A percentile compares a stretch with the other conserved stretches of the same genome.
Evolutionary conservation across 1,140 invertebrate species (phyloP).

Genomic region (Neuroterus valhalla): DNA sequence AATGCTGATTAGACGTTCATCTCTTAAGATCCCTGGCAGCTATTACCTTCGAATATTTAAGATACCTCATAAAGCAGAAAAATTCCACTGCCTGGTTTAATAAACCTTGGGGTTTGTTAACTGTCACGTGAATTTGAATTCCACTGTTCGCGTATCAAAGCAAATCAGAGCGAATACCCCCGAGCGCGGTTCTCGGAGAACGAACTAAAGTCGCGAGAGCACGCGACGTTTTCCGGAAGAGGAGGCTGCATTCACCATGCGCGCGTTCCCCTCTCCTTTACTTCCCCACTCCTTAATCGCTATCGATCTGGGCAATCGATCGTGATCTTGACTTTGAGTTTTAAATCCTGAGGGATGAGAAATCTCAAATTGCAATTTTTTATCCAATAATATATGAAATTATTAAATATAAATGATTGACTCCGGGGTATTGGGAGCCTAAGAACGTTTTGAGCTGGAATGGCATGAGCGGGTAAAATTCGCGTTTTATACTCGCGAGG

Average conservation of each 20-base stretch:
- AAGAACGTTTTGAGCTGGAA: not conserved
- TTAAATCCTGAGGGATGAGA: not conserved
- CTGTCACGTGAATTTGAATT: not conserved
- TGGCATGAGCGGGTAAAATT: not conserved
- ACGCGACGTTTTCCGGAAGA: conserved; percentile 21
- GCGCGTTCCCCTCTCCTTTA: conserved; percentile 12
- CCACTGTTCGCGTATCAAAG: not conserved
- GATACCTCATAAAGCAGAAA: not conserved
- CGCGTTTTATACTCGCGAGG: conserved; percentile 24
- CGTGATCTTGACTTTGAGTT: conserved; percentile 9
- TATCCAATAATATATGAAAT: no score
- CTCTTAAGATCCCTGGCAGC: not conserved
- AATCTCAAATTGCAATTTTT: not conserved
- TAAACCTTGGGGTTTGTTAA: not conserved
- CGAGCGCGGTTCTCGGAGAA: conserved; percentile 30
- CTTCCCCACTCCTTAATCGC: not conserved
- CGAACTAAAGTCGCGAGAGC: conserved; percentile 22
- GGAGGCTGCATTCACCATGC: conserved; percentile 19
- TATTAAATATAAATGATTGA: no score
- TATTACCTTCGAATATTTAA: not conserved
- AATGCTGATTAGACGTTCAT: conserved; percentile 21
- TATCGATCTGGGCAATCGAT: conserved; percentile 13
- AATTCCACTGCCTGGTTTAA: not conserved
- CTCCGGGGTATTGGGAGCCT: not conserved
- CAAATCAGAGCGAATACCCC: conserved; percentile 18